Conservation (phyloP, 2,888 invertebrate genomes). For the Drosophila robusta region DNA sequence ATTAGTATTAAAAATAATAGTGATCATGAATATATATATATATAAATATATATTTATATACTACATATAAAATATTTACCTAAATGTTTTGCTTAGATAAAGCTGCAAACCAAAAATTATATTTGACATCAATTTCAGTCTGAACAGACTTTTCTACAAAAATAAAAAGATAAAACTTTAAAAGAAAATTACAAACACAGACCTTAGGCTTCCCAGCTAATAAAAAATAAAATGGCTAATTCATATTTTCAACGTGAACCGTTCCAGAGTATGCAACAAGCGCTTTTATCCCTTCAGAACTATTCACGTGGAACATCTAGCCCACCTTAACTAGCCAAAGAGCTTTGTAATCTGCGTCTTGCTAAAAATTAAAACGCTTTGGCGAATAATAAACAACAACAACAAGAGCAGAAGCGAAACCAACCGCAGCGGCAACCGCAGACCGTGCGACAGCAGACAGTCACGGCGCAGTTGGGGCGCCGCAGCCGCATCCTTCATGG, state of each 20-base stretch:
- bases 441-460: slow-evolving; percentile 37
- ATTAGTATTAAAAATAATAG: too few species aligned
- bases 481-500: slow-evolving; percentile 14
- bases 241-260: not conserved
- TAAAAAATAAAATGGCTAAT: not conserved
- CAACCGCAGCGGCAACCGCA: slow-evolving; percentile 38
- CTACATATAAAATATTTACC: too few species aligned
- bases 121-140: too few species aligned
- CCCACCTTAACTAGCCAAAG: not conserved
- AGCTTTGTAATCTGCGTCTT: slow-evolving; percentile 9
- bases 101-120: too few species aligned
- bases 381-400: slow-evolving; percentile 1
- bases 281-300: not conserved
- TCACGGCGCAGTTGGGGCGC: not conserved
- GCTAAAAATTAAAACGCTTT: slow-evolving; percentile 24
- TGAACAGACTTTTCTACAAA: not conserved
- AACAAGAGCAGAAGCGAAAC: slow-evolving; percentile 1
- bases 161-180: not conserved
- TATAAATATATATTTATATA: too few species aligned
- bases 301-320: slow-evolving; percentile 2
- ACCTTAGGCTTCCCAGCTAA: too few species aligned
- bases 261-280: slow-evolving; percentile 6
- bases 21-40: too few species aligned
- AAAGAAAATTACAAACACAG: too few species aligned
- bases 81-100: too few species aligned